Evolutionary conservation across 2,888 invertebrate species (phyloP).

Genomic region (Agapetus fuscipes): DNA sequence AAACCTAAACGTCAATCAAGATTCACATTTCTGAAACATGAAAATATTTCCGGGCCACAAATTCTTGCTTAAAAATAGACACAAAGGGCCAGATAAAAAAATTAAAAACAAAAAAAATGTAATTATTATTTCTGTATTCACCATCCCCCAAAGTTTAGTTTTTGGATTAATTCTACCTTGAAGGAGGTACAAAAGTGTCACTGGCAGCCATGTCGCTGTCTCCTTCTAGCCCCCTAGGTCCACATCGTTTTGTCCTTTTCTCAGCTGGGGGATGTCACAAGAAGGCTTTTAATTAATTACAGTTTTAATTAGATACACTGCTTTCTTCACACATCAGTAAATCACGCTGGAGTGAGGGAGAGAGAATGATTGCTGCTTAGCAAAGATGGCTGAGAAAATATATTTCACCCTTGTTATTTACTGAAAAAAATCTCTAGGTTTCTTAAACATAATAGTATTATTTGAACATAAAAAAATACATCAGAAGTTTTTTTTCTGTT

Average conservation of each 20-base stretch:
- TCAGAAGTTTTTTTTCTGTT: too few relatives aligned
- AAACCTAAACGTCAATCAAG: too few relatives aligned
- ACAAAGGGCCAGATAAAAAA: too few relatives aligned
- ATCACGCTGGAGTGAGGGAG: constrained; percentile 3
- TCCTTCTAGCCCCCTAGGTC: neutral
- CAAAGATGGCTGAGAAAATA: too few relatives aligned
- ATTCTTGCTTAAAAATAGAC: neutral
- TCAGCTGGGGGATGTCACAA: constrained; percentile 5
- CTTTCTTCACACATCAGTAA: constrained; percentile 9
- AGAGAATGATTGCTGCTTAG: too few relatives aligned
- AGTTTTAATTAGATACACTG: constrained; percentile 16
- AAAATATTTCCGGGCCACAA: neutral
- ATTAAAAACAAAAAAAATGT: too few relatives aligned
- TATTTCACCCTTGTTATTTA: too few relatives aligned
- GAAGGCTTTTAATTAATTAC: constrained; percentile 17
- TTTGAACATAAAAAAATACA: too few relatives aligned
- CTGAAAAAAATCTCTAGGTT: too few relatives aligned
- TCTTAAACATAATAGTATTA: too few relatives aligned
- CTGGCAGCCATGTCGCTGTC: constrained; percentile 9
- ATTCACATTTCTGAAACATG: neutral
- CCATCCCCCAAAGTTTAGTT: constrained; percentile 8
- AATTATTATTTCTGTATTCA: constrained; percentile 5
- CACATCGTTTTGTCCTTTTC: too few relatives aligned
- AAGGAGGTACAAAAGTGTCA: constrained; percentile 22
- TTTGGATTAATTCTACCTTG: too few relatives aligned